Evolutionary conservation across 2,888 invertebrate genomes (phyloP).

Genomic region (Lithodes maja): DNA sequence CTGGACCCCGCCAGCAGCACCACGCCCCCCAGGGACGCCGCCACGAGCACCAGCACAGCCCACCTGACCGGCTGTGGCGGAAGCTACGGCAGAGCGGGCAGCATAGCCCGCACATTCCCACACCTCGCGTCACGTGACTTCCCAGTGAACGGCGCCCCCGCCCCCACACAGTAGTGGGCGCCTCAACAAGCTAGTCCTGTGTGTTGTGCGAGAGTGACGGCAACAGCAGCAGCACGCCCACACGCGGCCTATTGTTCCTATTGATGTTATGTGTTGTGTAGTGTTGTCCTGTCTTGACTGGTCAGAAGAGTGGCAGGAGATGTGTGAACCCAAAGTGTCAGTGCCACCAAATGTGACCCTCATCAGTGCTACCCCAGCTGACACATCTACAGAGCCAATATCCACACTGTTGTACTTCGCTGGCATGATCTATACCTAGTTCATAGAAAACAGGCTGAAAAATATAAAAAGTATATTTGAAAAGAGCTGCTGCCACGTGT

Average conservation of each 20-base stretch:
- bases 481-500: not conserved
- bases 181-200: constrained; percentile 65
- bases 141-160: constrained; percentile 57
- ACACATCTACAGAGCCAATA: constrained; percentile 21
- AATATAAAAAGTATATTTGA: not conserved
- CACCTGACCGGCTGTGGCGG: constrained; percentile 43
- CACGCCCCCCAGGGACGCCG: constrained; percentile 52
- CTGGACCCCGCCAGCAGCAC: constrained; percentile 53
- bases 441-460: constrained; percentile 22
- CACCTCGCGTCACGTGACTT: constrained; percentile 62
- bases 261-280: constrained; percentile 70
- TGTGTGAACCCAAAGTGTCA: constrained; percentile 27
- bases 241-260: constrained; percentile 69
- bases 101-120: constrained; percentile 65
- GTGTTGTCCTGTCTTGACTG: constrained; percentile 63
- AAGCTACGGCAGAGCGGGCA: constrained; percentile 46
- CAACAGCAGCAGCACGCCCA: constrained; percentile 65
- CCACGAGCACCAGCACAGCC: constrained; percentile 46
- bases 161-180: constrained; percentile 41
- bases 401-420: constrained; percentile 6
- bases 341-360: constrained; percentile 43
- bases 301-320: constrained; percentile 54
- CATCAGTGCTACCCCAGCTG: constrained; percentile 25
- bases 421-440: not conserved
- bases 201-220: constrained; percentile 62